Evolutionary conservation across 2,113 vertebrate genomes (phyloP).

Genomic region (Oplegnathus fasciatus): DNA sequence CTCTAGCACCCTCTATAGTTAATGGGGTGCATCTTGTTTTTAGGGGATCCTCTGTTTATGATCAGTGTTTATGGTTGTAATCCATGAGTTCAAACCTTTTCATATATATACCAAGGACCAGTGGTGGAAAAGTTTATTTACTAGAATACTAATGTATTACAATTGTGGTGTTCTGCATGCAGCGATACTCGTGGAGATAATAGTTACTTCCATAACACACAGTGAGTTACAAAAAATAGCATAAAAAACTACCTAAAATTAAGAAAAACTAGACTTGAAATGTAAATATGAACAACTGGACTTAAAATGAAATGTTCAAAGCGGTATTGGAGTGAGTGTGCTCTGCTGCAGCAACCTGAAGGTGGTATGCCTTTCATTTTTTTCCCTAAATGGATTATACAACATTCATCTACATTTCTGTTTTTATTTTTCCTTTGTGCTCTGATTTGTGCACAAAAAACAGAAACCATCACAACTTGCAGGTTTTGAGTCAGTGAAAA

Average conservation of each 20-base stretch:
- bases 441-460: not conserved
- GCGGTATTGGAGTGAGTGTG: not conserved
- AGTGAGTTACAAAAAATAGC: not conserved
- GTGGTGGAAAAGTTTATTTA: not conserved
- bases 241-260: not conserved
- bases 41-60: not conserved
- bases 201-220: not conserved
- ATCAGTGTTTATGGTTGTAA: not conserved
- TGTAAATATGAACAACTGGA: too few relatives aligned
- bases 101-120: not conserved
- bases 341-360: not conserved
- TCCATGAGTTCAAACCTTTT: not conserved
- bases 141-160: not conserved
- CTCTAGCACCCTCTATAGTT: constrained; percentile 54
- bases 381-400: not conserved
- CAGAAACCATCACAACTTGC: not conserved
- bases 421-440: not conserved
- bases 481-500: not conserved
- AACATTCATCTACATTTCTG: not conserved
- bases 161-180: not conserved
- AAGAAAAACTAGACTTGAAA: not conserved
- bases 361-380: not conserved
- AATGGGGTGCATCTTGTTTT: not conserved
- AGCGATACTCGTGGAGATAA: not conserved
- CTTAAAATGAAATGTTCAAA: not conserved